Evolutionary conservation across 2,797 vertebrate species (phyloP).

Genomic region (Brachymystax lenok): DNA sequence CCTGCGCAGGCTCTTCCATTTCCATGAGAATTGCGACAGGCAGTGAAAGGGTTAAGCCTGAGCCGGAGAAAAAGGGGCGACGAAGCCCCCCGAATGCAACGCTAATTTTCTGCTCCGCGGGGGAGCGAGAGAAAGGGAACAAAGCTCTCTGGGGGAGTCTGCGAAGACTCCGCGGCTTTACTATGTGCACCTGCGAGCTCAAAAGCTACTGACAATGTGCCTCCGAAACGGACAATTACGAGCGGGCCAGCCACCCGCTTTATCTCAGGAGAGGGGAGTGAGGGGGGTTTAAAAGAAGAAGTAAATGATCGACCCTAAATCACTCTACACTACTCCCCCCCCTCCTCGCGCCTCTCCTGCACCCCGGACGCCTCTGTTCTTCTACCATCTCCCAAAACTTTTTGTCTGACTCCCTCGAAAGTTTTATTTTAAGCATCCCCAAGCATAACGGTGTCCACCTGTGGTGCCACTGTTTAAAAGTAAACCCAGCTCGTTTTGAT

Average conservation of each 20-base stretch:
- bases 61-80: slow-evolving; percentile 58
- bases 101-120: slow-evolving; percentile 82
- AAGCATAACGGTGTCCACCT: slow-evolving; percentile 19
- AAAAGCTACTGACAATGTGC: slow-evolving; percentile 79
- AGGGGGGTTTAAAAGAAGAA: slow-evolving; percentile 69
- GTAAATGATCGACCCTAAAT: slow-evolving; percentile 75
- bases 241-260: slow-evolving; percentile 69
- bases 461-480: slow-evolving; percentile 18
- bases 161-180: slow-evolving; percentile 75
- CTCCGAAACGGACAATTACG: slow-evolving; percentile 82
- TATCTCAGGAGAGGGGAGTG: slow-evolving; percentile 51
- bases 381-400: slow-evolving; percentile 8
- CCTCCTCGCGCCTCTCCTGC: slow-evolving; percentile 36
- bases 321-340: slow-evolving; percentile 30
- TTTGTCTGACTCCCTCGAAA: slow-evolving; percentile 12
- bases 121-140: slow-evolving; percentile 74
- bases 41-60: slow-evolving; percentile 82
- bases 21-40: slow-evolving; percentile 79
- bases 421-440: slow-evolving; percentile 17
- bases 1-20: slow-evolving; percentile 72
- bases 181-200: slow-evolving; percentile 83
- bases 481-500: slow-evolving; percentile 22
- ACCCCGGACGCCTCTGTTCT: slow-evolving; percentile 23
- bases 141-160: slow-evolving; percentile 78
- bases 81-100: slow-evolving; percentile 71